A percentile compares a stretch with the other conserved stretches of the same genome.
These are phyloP conservation scores for Cyclophora punctaria DNA, from an alignment of 2,888 invertebrate species.

Conservation along the genomic window DNA sequence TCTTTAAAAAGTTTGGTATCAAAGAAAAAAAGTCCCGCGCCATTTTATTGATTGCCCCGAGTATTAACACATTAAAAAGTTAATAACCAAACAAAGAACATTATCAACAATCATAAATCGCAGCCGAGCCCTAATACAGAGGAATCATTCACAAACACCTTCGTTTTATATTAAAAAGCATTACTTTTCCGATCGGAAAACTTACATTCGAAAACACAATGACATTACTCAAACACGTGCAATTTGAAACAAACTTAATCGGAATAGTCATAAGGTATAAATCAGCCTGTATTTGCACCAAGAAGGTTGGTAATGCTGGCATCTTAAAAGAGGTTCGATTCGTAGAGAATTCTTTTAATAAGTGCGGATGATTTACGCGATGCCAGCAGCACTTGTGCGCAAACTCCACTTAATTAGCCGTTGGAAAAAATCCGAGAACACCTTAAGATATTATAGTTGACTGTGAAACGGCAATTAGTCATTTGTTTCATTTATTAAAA, in stretches of 20 bases:
- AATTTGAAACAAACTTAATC: slow-evolving; percentile 11
- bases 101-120: slow-evolving; percentile 30
- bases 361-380: slow-evolving; percentile 68
- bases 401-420: slow-evolving; percentile 50
- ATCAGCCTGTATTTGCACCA: slow-evolving; percentile 7
- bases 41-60: too few species aligned
- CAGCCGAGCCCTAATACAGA: slow-evolving; percentile 45
- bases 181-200: slow-evolving; percentile 33
- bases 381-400: slow-evolving; percentile 59
- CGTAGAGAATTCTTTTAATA: slow-evolving; percentile 67
- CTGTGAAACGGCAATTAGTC: slow-evolving; percentile 22
- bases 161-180: slow-evolving; percentile 38
- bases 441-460: slow-evolving; percentile 29
- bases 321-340: slow-evolving; percentile 63
- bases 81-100: slow-evolving; percentile 8
- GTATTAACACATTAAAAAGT: slow-evolving; percentile 3
- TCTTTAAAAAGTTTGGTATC: too few species aligned
- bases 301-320: slow-evolving; percentile 29
- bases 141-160: slow-evolving; percentile 26
- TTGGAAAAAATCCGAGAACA: slow-evolving; percentile 48
- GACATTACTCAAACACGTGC: slow-evolving; percentile 1
- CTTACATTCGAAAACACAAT: slow-evolving; percentile 22
- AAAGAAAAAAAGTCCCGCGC: too few species aligned
- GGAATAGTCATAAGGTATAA: slow-evolving; percentile 7
- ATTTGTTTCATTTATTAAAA: slow-evolving; percentile 16